Conservation (phyloP, 2,113 vertebrate species). For the Xiphorhynchus elegans region DNA sequence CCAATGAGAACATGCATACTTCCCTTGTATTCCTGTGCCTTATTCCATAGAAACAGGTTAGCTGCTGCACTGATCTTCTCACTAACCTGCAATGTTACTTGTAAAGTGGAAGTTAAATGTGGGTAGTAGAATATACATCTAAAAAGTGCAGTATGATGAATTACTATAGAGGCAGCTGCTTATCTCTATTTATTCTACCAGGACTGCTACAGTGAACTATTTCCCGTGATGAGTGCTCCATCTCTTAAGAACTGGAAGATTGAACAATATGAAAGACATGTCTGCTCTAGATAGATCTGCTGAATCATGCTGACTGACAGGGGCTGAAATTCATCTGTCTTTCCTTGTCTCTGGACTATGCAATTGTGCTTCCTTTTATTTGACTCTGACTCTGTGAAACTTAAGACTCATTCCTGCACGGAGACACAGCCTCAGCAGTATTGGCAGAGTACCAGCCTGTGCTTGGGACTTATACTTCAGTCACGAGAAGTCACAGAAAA, state of each 20-base stretch:
- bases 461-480: not conserved
- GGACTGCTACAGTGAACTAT: not conserved
- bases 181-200: not conserved
- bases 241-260: not conserved
- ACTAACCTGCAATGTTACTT: not conserved
- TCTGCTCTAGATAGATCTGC: not conserved
- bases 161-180: not conserved
- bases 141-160: not conserved
- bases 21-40: not conserved
- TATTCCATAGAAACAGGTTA: not conserved
- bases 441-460: not conserved
- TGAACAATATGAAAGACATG: not conserved
- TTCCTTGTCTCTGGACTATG: not conserved
- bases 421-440: not conserved
- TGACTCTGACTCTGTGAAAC: not conserved
- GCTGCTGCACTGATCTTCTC: not conserved
- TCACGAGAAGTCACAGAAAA: not conserved
- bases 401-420: not conserved
- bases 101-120: not conserved
- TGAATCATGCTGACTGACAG: not conserved
- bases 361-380: not conserved
- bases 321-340: not conserved
- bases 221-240: not conserved
- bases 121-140: not conserved
- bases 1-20: fast-evolving